These are phyloP conservation scores for Clarias fuscus DNA, from an alignment of 2,797 vertebrate species.

Conservation along the genomic window DNA sequence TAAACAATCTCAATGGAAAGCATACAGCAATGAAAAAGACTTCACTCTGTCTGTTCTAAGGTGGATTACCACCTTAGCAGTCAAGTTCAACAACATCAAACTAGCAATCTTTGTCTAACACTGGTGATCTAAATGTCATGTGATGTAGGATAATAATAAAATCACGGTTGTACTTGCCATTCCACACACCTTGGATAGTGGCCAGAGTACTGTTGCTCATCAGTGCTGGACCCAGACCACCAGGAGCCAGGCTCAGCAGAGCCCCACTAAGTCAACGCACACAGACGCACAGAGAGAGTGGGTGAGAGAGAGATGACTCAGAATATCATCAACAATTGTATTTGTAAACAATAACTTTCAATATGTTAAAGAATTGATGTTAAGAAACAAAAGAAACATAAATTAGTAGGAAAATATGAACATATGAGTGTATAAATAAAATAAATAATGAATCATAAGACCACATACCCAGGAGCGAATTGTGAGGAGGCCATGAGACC, in stretches of 20 bases:
- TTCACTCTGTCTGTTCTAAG: not conserved
- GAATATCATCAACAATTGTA: not conserved
- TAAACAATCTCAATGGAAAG: not conserved
- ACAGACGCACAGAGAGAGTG: conserved; percentile 32
- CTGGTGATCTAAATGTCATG: not conserved
- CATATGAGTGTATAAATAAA: not conserved
- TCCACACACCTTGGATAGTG: conserved; percentile 93
- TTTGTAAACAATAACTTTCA: not conserved
- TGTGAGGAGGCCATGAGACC: conserved; percentile 95
- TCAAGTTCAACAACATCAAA: not conserved
- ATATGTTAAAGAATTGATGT: not conserved
- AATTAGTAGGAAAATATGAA: not conserved
- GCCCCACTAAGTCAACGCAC: conserved; percentile 82
- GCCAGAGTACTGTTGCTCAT: conserved; percentile 99
- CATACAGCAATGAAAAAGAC: not conserved
- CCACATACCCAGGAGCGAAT: conserved; percentile 89
- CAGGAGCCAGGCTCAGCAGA: conserved; percentile 91
- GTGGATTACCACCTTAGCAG: not conserved
- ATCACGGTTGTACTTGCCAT: conserved; percentile 58
- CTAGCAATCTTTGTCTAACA: not conserved
- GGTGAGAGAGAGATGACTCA: not conserved
- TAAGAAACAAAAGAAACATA: not conserved
- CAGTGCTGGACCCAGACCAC: conserved; percentile 90
- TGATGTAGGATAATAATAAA: conserved; percentile 30
- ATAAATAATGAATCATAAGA: not conserved